A percentile compares a stretch with the other conserved stretches of the same genome.
These are phyloP conservation scores for Drosophila leontia DNA, from an alignment of 1,140 invertebrate species.

Conservation along the genomic window DNA sequence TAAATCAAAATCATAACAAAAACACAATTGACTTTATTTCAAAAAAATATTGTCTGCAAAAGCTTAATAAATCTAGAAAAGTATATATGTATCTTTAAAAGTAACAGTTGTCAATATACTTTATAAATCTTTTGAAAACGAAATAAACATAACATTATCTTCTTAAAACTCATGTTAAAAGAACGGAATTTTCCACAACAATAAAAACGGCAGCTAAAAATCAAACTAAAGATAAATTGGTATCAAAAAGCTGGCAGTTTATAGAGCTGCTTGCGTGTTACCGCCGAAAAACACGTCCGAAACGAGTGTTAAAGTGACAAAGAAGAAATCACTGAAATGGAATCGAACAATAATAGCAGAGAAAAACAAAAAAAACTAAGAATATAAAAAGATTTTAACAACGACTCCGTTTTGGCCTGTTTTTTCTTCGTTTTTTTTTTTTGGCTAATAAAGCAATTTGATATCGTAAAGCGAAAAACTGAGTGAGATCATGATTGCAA, in stretches of 20 bases:
- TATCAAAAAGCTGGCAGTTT: conserved; percentile 37
- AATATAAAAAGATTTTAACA: conserved; percentile 65
- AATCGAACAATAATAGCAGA: conserved; percentile 50
- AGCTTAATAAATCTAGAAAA: neutral
- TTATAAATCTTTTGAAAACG: neutral
- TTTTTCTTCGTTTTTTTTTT: conserved; percentile 43
- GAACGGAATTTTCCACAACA: conserved; percentile 19
- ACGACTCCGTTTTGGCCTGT: conserved; percentile 29
- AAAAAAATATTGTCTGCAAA: neutral
- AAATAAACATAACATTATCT: neutral
- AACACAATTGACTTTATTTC: neutral
- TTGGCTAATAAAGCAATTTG: conserved; percentile 80
- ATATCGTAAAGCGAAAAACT: conserved; percentile 69
- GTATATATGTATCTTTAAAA: neutral
- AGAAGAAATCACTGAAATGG: conserved; percentile 51
- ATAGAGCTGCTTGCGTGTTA: conserved; percentile 60
- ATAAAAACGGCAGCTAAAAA: conserved; percentile 3
- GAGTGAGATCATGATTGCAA: conserved; percentile 69
- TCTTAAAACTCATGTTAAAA: neutral
- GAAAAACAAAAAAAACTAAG: conserved; percentile 25
- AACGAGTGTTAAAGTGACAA: conserved; percentile 56
- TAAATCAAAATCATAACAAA: neutral
- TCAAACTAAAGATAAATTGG: conserved; percentile 45
- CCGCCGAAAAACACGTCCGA: conserved; percentile 65
- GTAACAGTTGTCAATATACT: neutral